A percentile compares a stretch with the other conserved stretches of the same genome.
Conservation (phyloP, 2,797 vertebrate species). For the Syndactyla subalaris region DNA sequence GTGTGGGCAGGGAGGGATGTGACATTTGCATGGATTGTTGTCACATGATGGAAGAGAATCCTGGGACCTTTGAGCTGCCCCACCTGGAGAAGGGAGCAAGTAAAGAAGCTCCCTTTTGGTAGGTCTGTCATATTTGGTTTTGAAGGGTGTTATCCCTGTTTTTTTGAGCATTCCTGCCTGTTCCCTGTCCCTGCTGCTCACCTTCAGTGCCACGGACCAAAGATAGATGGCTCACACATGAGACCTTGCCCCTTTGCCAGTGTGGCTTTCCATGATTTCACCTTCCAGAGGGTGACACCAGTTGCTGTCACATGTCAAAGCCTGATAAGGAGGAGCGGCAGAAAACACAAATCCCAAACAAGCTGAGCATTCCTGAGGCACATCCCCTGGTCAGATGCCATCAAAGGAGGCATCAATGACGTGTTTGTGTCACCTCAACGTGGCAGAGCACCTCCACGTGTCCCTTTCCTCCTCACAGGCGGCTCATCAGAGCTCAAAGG, state of each 20-base stretch:
- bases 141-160: background rate
- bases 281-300: background rate
- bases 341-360: background rate
- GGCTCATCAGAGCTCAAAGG: slow-evolving; percentile 35
- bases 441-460: background rate
- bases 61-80: background rate
- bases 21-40: background rate
- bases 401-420: slow-evolving; percentile 16
- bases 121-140: background rate
- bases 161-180: background rate
- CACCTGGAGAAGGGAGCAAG: background rate
- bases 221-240: background rate
- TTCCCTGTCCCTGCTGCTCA: background rate
- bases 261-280: background rate
- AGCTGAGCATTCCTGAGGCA: background rate
- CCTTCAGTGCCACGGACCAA: background rate
- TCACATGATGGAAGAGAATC: background rate
- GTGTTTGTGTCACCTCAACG: background rate
- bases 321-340: background rate
- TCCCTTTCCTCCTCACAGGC: background rate
- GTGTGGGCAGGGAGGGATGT: accelerated
- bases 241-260: background rate
- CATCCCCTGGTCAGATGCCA: background rate
- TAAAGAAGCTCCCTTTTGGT: background rate
- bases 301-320: background rate